Evolutionary conservation across 2,797 vertebrate species (phyloP).

Genomic region (Cheirogaleus major): DNA sequence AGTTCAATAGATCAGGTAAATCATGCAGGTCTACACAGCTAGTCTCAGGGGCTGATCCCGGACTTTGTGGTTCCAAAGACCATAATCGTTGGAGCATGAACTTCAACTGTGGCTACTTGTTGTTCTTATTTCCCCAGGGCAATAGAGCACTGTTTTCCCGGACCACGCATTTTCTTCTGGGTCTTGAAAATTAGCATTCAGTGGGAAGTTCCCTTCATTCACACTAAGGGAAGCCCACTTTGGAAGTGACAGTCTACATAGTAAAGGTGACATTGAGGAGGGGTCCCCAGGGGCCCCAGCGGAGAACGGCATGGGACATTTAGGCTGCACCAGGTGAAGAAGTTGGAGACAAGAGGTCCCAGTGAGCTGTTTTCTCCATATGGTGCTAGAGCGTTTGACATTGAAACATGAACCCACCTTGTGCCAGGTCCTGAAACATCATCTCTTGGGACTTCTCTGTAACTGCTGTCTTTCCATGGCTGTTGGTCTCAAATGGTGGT

Average conservation of each 20-base stretch:
- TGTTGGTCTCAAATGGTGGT: not conserved
- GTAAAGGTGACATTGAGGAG: not conserved
- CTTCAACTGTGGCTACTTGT: not conserved
- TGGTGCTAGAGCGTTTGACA: too few relatives aligned
- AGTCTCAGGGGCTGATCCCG: rapidly evolving
- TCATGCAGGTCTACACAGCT: not conserved
- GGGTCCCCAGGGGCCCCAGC: rapidly evolving
- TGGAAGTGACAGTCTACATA: not conserved
- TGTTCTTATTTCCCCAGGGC: not conserved
- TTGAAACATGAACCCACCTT: not conserved
- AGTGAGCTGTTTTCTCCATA: not conserved
- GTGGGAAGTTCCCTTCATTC: not conserved
- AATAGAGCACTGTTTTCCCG: not conserved
- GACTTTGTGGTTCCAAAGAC: not conserved
- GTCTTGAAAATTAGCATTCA: not conserved
- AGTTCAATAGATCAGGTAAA: too few relatives aligned
- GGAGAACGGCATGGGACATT: not conserved
- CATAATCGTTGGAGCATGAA: rapidly evolving
- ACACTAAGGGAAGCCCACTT: not conserved
- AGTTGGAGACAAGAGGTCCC: not conserved
- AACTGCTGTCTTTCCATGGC: too few relatives aligned
- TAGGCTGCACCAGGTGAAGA: not conserved
- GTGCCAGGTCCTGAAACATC: not conserved
- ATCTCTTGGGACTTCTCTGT: not conserved
- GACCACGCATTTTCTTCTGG: rapidly evolving